Evolutionary conservation across 1,140 invertebrate species (phyloP), one percentile per base, ranked within the genome.

Genomic region (Diploscapter pachys): DNA sequence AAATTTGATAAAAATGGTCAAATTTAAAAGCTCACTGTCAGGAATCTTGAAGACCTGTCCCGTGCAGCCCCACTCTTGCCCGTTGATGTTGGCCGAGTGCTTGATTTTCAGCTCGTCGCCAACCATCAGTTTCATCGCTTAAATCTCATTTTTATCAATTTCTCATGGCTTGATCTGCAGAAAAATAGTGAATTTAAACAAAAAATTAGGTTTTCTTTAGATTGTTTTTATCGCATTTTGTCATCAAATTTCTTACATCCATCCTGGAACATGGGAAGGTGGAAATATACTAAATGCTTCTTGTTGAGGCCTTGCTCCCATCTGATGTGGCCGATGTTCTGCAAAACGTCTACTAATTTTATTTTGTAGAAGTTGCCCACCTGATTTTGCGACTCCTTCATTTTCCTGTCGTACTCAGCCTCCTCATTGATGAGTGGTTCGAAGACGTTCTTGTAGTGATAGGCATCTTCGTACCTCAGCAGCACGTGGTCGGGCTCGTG

Each of bases 301-400:
- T 98, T 99, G 85, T 99, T 99, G 0, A 99, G 88, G 4, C 96
- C 96, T 59, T 96, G 91, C 85, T 98, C 96, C 97, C 96, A 99
- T 64, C 95, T 90, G 0, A 99, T 95, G 85, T 96, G 93, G 80
- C 99, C 96, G 80, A 97, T 96, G 83, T 98, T 95, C 86, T 98
- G 31, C 31, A 31, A 31, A 31, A 31, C 63, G 63, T 64, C 13
- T 64, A 50, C 63, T 31, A 64, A 9, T 64, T 50, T 50, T 64
- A 6, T 6, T 48, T 59, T 9, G 57, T 11, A 59, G 9, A 59
- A 11, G 57, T 59, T 59, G 9, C 57, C 9, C 49, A 63, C 71
- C 61, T 64, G 74, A 0, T 95, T 99, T 85, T 98, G 95, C 0
- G 94, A 95, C 86, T 99, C 97, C 86, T 99, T 99, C 55, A 98